Percentiles rank a stretch among this genome's conserved stretches.
Evolutionary conservation across 2,888 invertebrate genomes (phyloP).

Genomic region (Epinotia demarniana): DNA sequence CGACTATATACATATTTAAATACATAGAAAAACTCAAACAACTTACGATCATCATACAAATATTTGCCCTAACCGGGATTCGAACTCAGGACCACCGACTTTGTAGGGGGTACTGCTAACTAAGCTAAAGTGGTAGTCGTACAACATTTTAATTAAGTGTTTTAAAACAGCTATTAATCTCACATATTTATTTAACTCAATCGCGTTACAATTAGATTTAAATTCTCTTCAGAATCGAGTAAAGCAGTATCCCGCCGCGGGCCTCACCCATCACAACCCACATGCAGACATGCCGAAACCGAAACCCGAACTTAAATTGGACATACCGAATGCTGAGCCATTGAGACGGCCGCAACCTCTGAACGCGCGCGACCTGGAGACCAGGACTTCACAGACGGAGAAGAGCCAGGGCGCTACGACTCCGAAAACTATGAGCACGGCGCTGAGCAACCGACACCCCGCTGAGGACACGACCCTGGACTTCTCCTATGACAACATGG

Average conservation of each 20-base stretch:
- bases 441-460: slow-evolving; percentile 88
- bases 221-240: slow-evolving; percentile 70
- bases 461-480: slow-evolving; percentile 91
- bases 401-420: slow-evolving; percentile 85
- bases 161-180: too few species aligned
- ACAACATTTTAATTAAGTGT: too few species aligned
- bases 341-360: slow-evolving; percentile 72
- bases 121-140: too few species aligned
- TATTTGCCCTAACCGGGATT: too few species aligned
- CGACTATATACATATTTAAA: too few species aligned
- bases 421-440: slow-evolving; percentile 88
- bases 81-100: too few species aligned
- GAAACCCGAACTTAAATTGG: slow-evolving; percentile 74
- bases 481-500: slow-evolving; percentile 92
- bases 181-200: too few species aligned
- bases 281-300: slow-evolving; percentile 77
- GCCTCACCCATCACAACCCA: slow-evolving; percentile 78
- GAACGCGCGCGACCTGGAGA: slow-evolving; percentile 72
- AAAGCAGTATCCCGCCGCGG: slow-evolving; percentile 72
- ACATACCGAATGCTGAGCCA: slow-evolving; percentile 75
- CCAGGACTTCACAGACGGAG: slow-evolving; percentile 74
- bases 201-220: slow-evolving; percentile 5
- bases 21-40: too few species aligned
- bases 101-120: too few species aligned
- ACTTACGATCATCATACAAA: too few species aligned